Base-by-base conservation (phyloP, 2,797 vertebrate species). In the Artibeus lituratus region DNA sequence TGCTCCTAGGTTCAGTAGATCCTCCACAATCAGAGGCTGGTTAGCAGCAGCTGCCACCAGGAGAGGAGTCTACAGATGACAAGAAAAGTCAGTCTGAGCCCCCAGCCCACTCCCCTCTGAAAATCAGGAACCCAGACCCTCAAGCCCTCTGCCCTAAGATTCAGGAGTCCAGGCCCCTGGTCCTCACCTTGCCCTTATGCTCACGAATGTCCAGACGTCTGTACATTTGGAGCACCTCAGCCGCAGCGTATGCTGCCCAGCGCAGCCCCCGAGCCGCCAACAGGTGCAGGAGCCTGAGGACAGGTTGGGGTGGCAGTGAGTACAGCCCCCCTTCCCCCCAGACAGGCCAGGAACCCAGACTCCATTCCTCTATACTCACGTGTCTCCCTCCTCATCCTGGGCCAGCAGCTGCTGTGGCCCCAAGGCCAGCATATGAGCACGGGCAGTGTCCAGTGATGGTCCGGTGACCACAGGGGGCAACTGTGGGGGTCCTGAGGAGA, bases 381-480 rank as follows among this genome's bases (percentile, higher is more conserved):
- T 99, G 98, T 99, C 99, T 87, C 99, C 99, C 1, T 99, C 99
- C 87, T 99, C 99, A 42, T 99, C 99, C 96, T 99, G 99, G 77
- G 98, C 98, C 9, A 98, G 98, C 69, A 99, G 98, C 86, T 98
- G 98, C 82, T 97, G 98, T 47, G 98, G 98, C 85, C 99, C 99
- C 98, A 99, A 98, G 80, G 98, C 96, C 12, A 87, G 98, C 62
- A 99, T 97, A 67, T 99, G 96, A 80, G 97, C 98, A 90, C 99
- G 98, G 47, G 99, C 99, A 69, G 99, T 97, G 0, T 99, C 98
- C 97, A 99, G 98, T 15, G 97, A 97, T 24, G 97, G 97, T 19
- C 97, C 97, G 0, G 85, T 59, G 92, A 70, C 62, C 51, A 90
- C 35, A 39, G 91, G 35, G 3, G 93, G 81, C 42, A 97, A 57